These are phyloP conservation scores for Agelastica alni DNA, from an alignment of 2,888 invertebrate genomes.

Conservation along the genomic window DNA sequence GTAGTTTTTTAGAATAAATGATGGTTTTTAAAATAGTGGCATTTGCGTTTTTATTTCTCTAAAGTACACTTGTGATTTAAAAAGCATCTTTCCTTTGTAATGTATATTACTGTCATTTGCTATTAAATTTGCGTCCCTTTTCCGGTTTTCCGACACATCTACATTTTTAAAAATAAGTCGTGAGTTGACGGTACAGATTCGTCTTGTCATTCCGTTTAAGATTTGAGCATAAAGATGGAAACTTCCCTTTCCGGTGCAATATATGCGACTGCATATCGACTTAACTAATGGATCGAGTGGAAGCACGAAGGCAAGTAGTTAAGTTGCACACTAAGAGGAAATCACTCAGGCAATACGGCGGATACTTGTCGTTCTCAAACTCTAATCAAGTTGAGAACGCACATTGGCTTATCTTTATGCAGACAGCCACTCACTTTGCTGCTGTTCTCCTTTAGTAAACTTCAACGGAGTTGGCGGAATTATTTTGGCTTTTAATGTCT, in stretches of 20 bases:
- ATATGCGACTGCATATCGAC: slow-evolving; percentile 22
- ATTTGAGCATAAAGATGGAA: slow-evolving; percentile 11
- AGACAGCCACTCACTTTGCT: slow-evolving; percentile 25
- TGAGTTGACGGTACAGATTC: too few species aligned
- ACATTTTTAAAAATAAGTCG: too few species aligned
- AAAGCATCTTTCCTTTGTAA: too few species aligned
- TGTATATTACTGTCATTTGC: too few species aligned
- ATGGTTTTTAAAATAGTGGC: too few species aligned
- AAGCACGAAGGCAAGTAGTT: slow-evolving; percentile 18
- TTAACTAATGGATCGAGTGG: slow-evolving; percentile 23
- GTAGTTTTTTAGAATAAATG: too few species aligned
- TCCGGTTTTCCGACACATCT: too few species aligned
- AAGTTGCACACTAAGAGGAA: slow-evolving; percentile 24
- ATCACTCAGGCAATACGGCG: slow-evolving; percentile 24
- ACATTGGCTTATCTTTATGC: slow-evolving; percentile 30
- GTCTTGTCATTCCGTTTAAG: too few species aligned
- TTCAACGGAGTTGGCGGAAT: slow-evolving; percentile 27
- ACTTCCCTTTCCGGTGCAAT: slow-evolving; percentile 17
- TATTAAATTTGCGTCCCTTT: too few species aligned
- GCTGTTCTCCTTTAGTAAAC: slow-evolving; percentile 20
- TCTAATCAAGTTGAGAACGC: slow-evolving; percentile 28
- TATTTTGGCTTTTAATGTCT: slow-evolving; percentile 30
- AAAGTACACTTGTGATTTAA: too few species aligned
- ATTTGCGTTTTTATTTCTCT: too few species aligned
- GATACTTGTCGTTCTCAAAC: slow-evolving; percentile 21